phyloP scores from a whole-genome alignment of 92 coral and sea anemone genomes.

The Palythoa caribaeorum region DNA sequence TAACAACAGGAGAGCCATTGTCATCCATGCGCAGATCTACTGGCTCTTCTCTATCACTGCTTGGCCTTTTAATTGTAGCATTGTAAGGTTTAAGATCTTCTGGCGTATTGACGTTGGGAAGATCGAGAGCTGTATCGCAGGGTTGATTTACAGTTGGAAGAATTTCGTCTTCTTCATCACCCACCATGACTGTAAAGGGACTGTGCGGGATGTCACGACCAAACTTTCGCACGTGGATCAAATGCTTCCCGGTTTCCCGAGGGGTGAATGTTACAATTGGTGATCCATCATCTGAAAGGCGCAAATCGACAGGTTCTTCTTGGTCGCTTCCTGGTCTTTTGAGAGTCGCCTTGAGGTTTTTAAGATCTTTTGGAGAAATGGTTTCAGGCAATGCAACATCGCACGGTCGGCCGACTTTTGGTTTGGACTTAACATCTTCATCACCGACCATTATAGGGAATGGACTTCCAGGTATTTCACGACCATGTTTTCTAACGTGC shows the following conservation, averaged over 20 bases:
- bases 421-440: slow-evolving; percentile 36
- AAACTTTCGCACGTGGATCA: slow-evolving; percentile 85
- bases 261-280: slow-evolving; percentile 87
- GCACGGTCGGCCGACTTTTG: slow-evolving; percentile 54
- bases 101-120: slow-evolving; percentile 46
- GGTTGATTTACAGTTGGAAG: slow-evolving; percentile 86
- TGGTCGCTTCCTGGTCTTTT: slow-evolving; percentile 47
- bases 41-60: slow-evolving; percentile 58
- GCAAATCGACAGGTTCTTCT: slow-evolving; percentile 46
- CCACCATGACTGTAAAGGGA: slow-evolving; percentile 96
- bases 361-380: slow-evolving; percentile 7
- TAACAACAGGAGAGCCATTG: slow-evolving; percentile 41
- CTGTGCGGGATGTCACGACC: slow-evolving; percentile 89
- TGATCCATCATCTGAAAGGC: slow-evolving; percentile 76
- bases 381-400: slow-evolving; percentile 36
- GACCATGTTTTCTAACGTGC: slow-evolving; percentile 46
- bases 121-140: slow-evolving; percentile 66
- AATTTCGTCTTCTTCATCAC: slow-evolving; percentile 86
- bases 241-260: slow-evolving; percentile 91
- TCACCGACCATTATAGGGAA: slow-evolving; percentile 63
- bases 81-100: slow-evolving; percentile 56
- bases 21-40: slow-evolving; percentile 30
- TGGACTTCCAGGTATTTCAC: slow-evolving; percentile 59
- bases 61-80: slow-evolving; percentile 56
- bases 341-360: slow-evolving; percentile 37